A percentile compares a stretch with the other conserved stretches of the same genome.
phyloP scores from a whole-genome alignment of 1,140 invertebrate genomes.

The Leptinotarsa lineolata region DNA sequence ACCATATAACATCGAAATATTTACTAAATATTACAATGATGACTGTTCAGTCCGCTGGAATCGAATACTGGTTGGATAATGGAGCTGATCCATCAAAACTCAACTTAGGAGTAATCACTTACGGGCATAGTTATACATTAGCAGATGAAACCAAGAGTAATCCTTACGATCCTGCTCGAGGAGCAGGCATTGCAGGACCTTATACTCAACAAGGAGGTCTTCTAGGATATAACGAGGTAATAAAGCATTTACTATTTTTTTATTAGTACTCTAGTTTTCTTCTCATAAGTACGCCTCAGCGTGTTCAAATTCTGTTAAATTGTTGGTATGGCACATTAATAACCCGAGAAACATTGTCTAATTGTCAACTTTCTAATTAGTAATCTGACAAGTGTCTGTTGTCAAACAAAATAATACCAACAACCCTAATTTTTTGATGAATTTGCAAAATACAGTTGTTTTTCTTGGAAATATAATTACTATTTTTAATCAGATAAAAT shows the following conservation, averaged over 20 bases:
- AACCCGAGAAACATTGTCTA: background rate
- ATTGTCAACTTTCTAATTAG: background rate
- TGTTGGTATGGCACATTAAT: background rate
- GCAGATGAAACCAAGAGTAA: conserved; percentile 57
- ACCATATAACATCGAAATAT: no score
- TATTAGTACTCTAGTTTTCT: background rate
- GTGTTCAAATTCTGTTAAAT: background rate
- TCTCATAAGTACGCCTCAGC: background rate
- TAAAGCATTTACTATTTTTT: conserved; percentile 56
- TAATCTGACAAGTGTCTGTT: background rate
- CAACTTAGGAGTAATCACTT: conserved; percentile 68
- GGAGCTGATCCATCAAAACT: conserved; percentile 63
- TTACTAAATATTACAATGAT: no score
- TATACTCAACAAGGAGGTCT: conserved; percentile 65
- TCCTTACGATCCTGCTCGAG: conserved; percentile 61
- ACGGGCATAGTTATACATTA: conserved; percentile 68
- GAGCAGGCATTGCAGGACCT: conserved; percentile 60
- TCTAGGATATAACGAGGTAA: conserved; percentile 68
- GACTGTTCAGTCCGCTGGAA: conserved; percentile 35
- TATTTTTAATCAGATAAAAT: no score
- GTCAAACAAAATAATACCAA: background rate
- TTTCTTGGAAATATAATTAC: no score
- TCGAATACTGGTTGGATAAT: conserved; percentile 51
- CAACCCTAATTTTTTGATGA: no score
- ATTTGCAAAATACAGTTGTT: no score